Base-by-base conservation (phyloP, 2,797 vertebrate species). In the Lemur catta region DNA sequence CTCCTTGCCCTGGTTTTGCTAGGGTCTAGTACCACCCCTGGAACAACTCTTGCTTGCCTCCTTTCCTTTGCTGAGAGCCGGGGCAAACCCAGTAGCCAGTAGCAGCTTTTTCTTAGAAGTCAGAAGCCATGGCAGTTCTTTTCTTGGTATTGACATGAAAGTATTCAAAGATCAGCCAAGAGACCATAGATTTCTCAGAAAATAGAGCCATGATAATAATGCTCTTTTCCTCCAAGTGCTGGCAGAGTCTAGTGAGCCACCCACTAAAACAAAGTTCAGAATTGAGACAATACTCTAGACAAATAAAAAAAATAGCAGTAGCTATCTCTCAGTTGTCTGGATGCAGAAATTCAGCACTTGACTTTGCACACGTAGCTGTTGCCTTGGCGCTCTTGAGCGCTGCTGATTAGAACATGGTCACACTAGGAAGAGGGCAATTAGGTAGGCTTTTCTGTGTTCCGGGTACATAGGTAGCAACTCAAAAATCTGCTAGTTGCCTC, bases 391-490 rank as follows among this genome's bases (percentile, higher is more conserved):
- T 61, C 24, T 67, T 30, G 22, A 72, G 30, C 7, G 22, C 72
- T 67, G 10, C 12, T 15, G 50, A 55, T 91, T 84, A 94, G 80
- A 93, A 81, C 14, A 28, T 22, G 4, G 59, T 33, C 35, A 33
- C 82, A 22, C 14, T 57, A 11, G 22, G 33, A 20, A 18, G 57
- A 18, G 4, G 30, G 11, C 59, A 93, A 22, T 79, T 84, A 80
- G 82, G 41, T 46, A 90, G 91, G 48, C 61, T 91, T 91, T 91
- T 67, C 78, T 95, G 38, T 92, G 65, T 76, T 72, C 57, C 17
- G 5, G 71, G 80, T 78, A 35, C 74, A 84, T 67, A 82, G 55
- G 78, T 4, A 10, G n/a, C 52, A 61, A 81, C 72, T 75, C 41
- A 80, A 75, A 89, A 41, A 52, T 63, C 69, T 12, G 7, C 24